A percentile compares a stretch with the other conserved stretches of the same genome.
Evolutionary conservation across 2,113 vertebrate species (phyloP).

Genomic region (Catagonus wagneri): DNA sequence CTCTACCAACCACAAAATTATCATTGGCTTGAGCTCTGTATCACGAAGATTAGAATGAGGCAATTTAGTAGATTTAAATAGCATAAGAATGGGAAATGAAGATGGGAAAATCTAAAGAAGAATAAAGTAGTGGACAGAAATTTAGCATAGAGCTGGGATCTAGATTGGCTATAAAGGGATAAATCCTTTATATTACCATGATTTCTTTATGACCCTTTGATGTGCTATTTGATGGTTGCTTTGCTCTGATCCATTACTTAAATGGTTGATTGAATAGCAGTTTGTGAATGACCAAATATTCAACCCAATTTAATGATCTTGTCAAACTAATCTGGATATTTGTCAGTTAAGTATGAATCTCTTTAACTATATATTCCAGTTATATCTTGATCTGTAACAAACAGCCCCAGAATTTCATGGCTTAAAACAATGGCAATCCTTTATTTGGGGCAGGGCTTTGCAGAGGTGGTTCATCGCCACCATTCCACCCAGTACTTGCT

Average conservation of each 20-base stretch:
- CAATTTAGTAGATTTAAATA: slow-evolving; percentile 47
- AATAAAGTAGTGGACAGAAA: not conserved
- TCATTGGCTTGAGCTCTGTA: not conserved
- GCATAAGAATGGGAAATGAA: slow-evolving; percentile 10
- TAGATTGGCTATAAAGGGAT: not conserved
- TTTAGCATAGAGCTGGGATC: not conserved
- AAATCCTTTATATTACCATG: not conserved
- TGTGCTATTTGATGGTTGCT: not conserved
- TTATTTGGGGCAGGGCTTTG: not conserved
- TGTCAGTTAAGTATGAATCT: not conserved
- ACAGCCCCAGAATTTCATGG: not conserved
- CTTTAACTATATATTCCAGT: not conserved
- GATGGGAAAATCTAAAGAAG: not conserved
- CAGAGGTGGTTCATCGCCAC: not conserved
- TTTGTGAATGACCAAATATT: slow-evolving; percentile 42
- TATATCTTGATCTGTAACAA: slow-evolving; percentile 24
- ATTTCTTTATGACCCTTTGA: not conserved
- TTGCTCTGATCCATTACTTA: slow-evolving; percentile 23
- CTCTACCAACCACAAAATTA: slow-evolving; percentile 35
- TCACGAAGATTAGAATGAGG: not conserved
- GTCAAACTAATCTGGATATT: slow-evolving; percentile 9
- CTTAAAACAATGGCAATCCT: not conserved
- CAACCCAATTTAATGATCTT: not conserved
- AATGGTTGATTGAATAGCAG: not conserved
- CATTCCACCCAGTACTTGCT: not conserved